Percentiles rank a stretch among this genome's conserved stretches.
These are phyloP conservation scores for Myioborus miniatus DNA, from an alignment of 2,797 vertebrate species.

Conservation along the genomic window DNA sequence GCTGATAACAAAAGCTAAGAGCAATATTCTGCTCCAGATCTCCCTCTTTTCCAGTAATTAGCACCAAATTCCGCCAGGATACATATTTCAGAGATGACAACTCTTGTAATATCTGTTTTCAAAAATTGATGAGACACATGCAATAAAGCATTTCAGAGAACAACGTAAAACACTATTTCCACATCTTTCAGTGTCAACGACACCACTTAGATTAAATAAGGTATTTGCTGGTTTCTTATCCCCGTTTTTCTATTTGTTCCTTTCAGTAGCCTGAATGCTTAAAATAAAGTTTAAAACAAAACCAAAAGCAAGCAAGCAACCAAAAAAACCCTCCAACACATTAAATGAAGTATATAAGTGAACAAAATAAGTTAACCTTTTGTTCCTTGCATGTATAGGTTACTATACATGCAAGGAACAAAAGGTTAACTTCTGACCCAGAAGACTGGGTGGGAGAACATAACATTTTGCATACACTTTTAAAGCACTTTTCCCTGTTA, in stretches of 20 bases:
- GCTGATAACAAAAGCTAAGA: background rate
- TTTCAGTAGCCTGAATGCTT: background rate
- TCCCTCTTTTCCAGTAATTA: background rate
- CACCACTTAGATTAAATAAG: background rate
- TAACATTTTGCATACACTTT: background rate
- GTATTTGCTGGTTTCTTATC: background rate
- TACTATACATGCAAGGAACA: background rate
- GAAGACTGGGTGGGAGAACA: background rate
- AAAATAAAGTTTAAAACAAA: background rate
- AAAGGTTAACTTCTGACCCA: background rate
- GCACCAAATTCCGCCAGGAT: background rate
- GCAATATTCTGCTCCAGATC: background rate
- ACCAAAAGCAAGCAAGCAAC: background rate
- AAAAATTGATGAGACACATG: background rate
- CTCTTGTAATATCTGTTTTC: background rate
- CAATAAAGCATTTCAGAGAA: background rate
- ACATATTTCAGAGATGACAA: background rate
- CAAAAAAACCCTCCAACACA: accelerated
- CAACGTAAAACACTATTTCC: background rate
- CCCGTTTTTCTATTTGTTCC: background rate
- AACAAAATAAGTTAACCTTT: no score
- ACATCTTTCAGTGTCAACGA: background rate
- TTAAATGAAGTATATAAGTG: background rate
- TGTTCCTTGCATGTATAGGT: no score
- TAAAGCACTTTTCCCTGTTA: background rate